Evolutionary conservation across 2,113 vertebrate genomes (phyloP).

Genomic region (Pampusana beccarii): DNA sequence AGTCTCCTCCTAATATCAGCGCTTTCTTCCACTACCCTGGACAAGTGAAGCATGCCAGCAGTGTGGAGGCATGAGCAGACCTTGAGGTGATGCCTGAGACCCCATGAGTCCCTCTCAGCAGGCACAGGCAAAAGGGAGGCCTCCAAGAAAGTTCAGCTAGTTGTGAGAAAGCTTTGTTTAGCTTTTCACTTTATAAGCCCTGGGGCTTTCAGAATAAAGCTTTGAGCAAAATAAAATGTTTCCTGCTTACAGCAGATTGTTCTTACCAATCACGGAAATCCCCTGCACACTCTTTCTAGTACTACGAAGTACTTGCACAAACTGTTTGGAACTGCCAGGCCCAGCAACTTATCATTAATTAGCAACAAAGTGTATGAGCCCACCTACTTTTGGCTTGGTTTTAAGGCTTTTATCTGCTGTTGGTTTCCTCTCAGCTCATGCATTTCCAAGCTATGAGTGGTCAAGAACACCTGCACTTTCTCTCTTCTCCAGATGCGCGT

Average conservation of each 20-base stretch:
- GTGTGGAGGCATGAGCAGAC: not conserved
- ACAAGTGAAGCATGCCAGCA: fast-evolving
- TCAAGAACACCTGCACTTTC: not conserved
- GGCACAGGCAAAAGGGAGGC: not conserved
- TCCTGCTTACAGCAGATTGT: not conserved
- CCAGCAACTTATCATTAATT: not conserved
- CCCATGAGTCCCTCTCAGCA: fast-evolving
- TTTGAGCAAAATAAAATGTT: not conserved
- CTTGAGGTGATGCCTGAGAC: not conserved
- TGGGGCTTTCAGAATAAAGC: not conserved
- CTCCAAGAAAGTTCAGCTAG: not conserved
- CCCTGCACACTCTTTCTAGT: fast-evolving
- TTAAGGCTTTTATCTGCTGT: not conserved
- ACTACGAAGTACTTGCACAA: not conserved
- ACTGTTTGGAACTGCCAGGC: not conserved
- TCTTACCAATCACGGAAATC: not conserved
- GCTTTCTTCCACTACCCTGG: not conserved
- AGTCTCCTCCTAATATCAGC: not conserved
- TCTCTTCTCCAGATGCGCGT: not conserved
- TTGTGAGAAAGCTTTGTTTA: not conserved
- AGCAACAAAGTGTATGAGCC: not conserved
- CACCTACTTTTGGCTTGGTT: not conserved
- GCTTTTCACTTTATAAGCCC: not conserved
- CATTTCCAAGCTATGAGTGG: not conserved
- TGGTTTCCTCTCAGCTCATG: not conserved